These are phyloP conservation scores for Sinocyclocheilus anshuiensis DNA, from an alignment of 2,113 vertebrate species.

Conservation along the genomic window DNA sequence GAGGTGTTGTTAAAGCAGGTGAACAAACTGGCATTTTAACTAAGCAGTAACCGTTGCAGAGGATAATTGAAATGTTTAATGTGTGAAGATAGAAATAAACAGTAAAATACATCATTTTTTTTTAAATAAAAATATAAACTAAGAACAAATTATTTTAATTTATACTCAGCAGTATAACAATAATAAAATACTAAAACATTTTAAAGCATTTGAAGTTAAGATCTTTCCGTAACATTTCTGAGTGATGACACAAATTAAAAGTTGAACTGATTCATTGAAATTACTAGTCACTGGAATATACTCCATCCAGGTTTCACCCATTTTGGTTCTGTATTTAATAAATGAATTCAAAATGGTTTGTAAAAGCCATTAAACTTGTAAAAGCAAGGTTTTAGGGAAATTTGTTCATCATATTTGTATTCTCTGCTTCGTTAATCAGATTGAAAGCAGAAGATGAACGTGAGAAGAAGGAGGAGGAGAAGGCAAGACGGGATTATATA, in stretches of 20 bases:
- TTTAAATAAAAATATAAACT: too few species aligned
- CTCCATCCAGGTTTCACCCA: background rate
- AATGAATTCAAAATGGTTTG: background rate
- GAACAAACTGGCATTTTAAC: too few species aligned
- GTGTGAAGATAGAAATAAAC: too few species aligned
- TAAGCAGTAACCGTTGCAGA: too few species aligned
- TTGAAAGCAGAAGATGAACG: constrained; percentile 93
- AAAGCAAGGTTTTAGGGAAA: background rate
- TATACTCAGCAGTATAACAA: background rate
- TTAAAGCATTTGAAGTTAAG: too few species aligned
- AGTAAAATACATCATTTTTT: too few species aligned
- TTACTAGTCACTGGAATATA: too few species aligned
- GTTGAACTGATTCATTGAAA: too few species aligned
- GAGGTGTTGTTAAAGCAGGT: background rate
- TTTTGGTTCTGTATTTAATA: background rate
- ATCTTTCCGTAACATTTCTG: too few species aligned
- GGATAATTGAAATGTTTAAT: too few species aligned
- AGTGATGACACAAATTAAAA: too few species aligned
- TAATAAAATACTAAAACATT: background rate
- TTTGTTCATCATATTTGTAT: background rate
- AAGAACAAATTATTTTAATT: background rate
- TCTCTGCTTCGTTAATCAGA: constrained; percentile 67
- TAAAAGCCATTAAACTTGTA: background rate
- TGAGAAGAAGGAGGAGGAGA: constrained; percentile 91
- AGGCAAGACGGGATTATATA: constrained; percentile 87